Evolutionary conservation across 2,888 invertebrate genomes (phyloP).

Genomic region (Ophioninae sp.): DNA sequence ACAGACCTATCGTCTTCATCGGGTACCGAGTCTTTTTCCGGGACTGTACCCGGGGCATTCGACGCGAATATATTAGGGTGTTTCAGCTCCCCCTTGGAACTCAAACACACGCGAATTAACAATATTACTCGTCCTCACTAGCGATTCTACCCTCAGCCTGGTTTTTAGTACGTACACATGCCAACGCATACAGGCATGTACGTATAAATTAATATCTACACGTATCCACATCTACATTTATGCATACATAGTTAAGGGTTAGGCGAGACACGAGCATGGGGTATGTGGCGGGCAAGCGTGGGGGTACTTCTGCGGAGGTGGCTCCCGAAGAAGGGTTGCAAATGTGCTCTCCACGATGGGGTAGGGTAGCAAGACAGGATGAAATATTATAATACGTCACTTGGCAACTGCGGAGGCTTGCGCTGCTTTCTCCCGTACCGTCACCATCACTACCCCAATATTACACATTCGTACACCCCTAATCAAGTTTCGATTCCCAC

Average conservation of each 20-base stretch:
- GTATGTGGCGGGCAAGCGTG: slow-evolving; percentile 59
- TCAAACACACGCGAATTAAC: slow-evolving; percentile 79
- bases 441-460: slow-evolving; percentile 71
- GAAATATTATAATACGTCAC: slow-evolving; percentile 80
- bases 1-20: background rate
- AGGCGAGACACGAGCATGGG: slow-evolving; percentile 71
- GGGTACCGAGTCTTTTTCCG: slow-evolving; percentile 56
- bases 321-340: slow-evolving; percentile 69
- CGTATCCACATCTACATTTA: slow-evolving; percentile 18
- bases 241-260: slow-evolving; percentile 44
- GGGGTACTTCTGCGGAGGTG: slow-evolving; percentile 53
- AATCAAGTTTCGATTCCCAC: slow-evolving; percentile 74
- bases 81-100: slow-evolving; percentile 75
- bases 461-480: slow-evolving; percentile 53
- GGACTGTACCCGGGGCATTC: slow-evolving; percentile 71
- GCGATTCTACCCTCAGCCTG: slow-evolving; percentile 51
- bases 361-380: slow-evolving; percentile 67
- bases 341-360: slow-evolving; percentile 54
- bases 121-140: slow-evolving; percentile 76
- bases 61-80: slow-evolving; percentile 77
- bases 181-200: background rate
- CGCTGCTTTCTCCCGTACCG: slow-evolving; percentile 70
- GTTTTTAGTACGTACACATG: slow-evolving; percentile 34
- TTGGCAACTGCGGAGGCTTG: slow-evolving; percentile 75
- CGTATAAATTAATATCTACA: slow-evolving; percentile 1